phyloP scores from a whole-genome alignment of 1,140 invertebrate genomes.

The Eufriesea mexicana region DNA sequence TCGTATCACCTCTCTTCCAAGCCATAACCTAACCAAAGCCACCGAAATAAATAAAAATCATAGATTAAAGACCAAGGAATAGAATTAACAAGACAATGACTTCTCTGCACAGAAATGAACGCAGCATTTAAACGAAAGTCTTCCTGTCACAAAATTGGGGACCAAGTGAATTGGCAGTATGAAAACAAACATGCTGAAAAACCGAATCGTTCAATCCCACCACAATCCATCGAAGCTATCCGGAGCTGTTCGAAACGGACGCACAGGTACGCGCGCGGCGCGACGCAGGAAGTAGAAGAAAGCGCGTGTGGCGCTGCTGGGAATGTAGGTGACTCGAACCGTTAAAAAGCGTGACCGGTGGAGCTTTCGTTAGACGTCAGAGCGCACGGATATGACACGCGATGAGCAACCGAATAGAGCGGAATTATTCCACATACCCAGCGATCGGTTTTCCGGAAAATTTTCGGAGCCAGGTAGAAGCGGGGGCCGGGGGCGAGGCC shows the following conservation, averaged over 20 bases:
- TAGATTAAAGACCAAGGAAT: no score
- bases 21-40: no score
- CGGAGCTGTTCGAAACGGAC: background rate
- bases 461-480: background rate
- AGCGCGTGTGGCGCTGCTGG: background rate
- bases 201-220: no score
- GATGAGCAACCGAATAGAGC: background rate
- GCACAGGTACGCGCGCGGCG: no score
- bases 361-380: background rate
- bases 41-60: no score
- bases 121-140: background rate
- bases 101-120: background rate
- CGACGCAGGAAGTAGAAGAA: conserved; percentile 13
- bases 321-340: conserved; percentile 4
- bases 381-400: no score
- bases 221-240: no score
- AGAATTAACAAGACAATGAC: no score
- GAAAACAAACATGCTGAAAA: no score
- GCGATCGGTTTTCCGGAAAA: background rate
- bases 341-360: background rate
- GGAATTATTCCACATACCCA: background rate
- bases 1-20: no score
- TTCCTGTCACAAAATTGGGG: no score
- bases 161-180: no score
- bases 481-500: background rate